phyloP scores from a whole-genome alignment of 2,113 vertebrate genomes.

The Pangasianodon gigas region DNA sequence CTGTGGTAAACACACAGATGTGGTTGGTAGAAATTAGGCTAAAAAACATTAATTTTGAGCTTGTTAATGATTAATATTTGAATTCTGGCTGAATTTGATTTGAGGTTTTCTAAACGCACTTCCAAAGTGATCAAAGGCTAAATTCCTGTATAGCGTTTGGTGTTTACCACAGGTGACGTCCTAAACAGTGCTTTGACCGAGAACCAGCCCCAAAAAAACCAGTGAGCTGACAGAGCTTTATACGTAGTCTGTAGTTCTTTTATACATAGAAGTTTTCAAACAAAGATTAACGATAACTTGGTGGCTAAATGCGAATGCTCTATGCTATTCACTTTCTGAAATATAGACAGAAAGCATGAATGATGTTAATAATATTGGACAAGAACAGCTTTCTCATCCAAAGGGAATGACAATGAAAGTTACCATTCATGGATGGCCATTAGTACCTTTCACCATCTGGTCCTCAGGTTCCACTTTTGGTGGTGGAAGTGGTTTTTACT shows the following conservation, averaged over 20 bases:
- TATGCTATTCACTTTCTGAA: not conserved
- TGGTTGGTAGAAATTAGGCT: not conserved
- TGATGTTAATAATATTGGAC: not conserved
- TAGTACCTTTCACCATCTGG: not conserved
- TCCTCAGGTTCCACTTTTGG: not conserved
- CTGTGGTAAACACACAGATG: not conserved
- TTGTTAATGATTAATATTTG: not conserved
- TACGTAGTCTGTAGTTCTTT: not conserved
- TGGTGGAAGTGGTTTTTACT: not conserved
- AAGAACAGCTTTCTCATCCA: not conserved
- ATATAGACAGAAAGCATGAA: not conserved
- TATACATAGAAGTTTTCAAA: no score
- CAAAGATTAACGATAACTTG: not conserved
- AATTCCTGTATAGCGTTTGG: not conserved
- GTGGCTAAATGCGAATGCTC: not conserved
- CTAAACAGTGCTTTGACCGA: not conserved
- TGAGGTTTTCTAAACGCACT: not conserved
- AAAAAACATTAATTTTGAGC: not conserved
- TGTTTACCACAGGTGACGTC: not conserved
- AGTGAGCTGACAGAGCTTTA: not conserved
- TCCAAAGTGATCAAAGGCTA: not conserved
- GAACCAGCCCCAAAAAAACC: not conserved
- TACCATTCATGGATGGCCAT: not conserved
- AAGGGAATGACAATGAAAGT: not conserved
- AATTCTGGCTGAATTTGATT: not conserved